phyloP scores from a whole-genome alignment of 2,888 invertebrate species.

The Drosophila nigricruria region DNA sequence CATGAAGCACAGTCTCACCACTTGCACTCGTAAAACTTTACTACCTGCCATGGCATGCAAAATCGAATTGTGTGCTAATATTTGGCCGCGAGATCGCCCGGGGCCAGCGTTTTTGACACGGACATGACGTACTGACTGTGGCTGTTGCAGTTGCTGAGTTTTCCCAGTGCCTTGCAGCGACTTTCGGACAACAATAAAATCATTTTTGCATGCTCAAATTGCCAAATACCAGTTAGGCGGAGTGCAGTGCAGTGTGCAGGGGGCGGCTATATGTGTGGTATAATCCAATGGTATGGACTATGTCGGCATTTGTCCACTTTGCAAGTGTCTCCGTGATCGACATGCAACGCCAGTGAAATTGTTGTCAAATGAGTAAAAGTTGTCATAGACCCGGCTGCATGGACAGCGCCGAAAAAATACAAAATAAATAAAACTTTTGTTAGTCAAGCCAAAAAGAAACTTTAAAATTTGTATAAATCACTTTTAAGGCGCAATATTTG shows the following conservation, averaged over 20 bases:
- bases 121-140: conserved; percentile 67
- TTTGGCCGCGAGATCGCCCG: conserved; percentile 56
- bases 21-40: conserved; percentile 77
- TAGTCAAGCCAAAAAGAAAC: background rate
- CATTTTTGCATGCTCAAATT: conserved; percentile 66
- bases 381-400: conserved; percentile 13
- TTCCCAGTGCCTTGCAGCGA: conserved; percentile 29
- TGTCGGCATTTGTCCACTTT: conserved; percentile 35
- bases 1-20: conserved; percentile 68
- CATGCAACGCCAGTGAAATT: conserved; percentile 64
- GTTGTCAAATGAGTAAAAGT: conserved; percentile 70
- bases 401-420: background rate
- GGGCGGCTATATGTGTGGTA: conserved; percentile 2
- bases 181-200: conserved; percentile 67
- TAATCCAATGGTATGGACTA: conserved; percentile 12
- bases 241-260: background rate
- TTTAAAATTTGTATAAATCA: conserved; percentile 2
- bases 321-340: conserved; percentile 53
- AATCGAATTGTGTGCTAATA: conserved; percentile 82
- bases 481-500: conserved; percentile 1
- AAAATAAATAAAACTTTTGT: conserved; percentile 3
- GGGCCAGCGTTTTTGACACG: conserved; percentile 33
- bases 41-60: conserved; percentile 71
- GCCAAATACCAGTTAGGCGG: conserved; percentile 40
- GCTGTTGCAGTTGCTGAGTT: conserved; percentile 23